Conservation (phyloP, 1,140 invertebrate genomes). For the Rhagoletis pomonella region DNA sequence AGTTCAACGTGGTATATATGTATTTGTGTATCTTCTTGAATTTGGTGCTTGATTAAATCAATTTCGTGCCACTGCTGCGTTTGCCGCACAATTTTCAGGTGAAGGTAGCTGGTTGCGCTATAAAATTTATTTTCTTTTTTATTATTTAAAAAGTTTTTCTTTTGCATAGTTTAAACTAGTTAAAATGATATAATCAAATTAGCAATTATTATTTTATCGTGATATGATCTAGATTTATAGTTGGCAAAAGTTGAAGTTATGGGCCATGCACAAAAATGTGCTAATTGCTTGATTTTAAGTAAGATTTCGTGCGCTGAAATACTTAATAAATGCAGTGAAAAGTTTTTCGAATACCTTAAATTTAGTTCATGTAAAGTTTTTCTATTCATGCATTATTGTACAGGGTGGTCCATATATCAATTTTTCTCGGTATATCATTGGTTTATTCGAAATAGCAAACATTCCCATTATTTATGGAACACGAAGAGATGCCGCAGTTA, state of each 20-base stretch:
- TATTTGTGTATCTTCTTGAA: background rate
- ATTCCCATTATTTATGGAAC: too few relatives aligned
- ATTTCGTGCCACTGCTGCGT: background rate
- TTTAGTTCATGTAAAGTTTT: too few relatives aligned
- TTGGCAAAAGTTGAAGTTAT: background rate
- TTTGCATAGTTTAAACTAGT: slow-evolving; percentile 24
- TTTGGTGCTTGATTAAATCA: background rate
- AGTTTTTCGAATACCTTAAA: too few relatives aligned
- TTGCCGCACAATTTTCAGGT: background rate
- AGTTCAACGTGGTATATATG: background rate
- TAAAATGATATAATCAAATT: slow-evolving; percentile 32
- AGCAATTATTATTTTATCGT: slow-evolving; percentile 42
- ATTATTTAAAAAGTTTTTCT: background rate
- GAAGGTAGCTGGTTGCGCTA: slow-evolving; percentile 7
- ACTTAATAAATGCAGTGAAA: background rate
- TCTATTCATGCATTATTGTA: too few relatives aligned
- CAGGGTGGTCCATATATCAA: too few relatives aligned
- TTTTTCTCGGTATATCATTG: too few relatives aligned
- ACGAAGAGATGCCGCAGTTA: too few relatives aligned
- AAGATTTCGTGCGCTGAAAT: background rate
- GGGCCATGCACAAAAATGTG: background rate
- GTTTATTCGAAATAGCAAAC: too few relatives aligned
- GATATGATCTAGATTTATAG: background rate
- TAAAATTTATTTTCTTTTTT: background rate
- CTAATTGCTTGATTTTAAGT: background rate